Evolutionary conservation across 1,140 invertebrate species (phyloP).

Genomic region (Aphelenchoides besseyi): DNA sequence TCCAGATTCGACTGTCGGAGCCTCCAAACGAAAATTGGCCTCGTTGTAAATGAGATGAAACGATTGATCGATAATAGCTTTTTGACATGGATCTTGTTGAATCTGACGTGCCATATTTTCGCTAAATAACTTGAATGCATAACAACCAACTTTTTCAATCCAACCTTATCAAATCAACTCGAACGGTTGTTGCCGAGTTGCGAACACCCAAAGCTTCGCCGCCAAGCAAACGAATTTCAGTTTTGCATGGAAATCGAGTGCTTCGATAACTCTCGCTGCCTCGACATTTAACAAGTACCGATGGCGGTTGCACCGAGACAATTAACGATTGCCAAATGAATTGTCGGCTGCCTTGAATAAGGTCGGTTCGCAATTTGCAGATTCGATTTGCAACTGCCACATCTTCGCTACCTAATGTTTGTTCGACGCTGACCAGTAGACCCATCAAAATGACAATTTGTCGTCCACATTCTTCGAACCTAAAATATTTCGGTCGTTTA

Average conservation of each 20-base stretch:
- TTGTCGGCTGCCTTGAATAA: slow-evolving; percentile 27
- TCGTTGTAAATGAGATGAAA: slow-evolving; percentile 37
- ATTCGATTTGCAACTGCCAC: not conserved
- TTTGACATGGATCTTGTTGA: slow-evolving; percentile 29
- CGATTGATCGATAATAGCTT: slow-evolving; percentile 15
- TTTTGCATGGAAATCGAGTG: slow-evolving; percentile 29
- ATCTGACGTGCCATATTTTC: slow-evolving; percentile 30
- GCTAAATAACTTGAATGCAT: too few species aligned
- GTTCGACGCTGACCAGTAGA: not conserved
- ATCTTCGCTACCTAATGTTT: not conserved
- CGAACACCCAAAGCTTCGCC: slow-evolving; percentile 31
- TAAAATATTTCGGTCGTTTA: not conserved
- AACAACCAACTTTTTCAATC: slow-evolving; percentile 8
- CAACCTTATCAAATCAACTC: slow-evolving; percentile 25
- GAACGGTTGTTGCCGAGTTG: not conserved
- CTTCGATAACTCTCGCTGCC: slow-evolving; percentile 32
- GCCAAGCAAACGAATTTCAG: slow-evolving; percentile 26
- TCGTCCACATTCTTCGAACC: slow-evolving; percentile 30
- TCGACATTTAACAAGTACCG: slow-evolving; percentile 33
- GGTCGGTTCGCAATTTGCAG: slow-evolving; percentile 10
- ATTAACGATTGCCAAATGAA: slow-evolving; percentile 33
- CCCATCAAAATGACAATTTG: slow-evolving; percentile 25
- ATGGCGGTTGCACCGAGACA: slow-evolving; percentile 26
- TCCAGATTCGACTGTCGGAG: not conserved
- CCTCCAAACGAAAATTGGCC: slow-evolving; percentile 21